Percentiles rank a stretch among this genome's conserved stretches.
These are phyloP conservation scores for Odocoileus hemionus DNA, from an alignment of 2,113 vertebrate genomes.

Conservation along the genomic window DNA sequence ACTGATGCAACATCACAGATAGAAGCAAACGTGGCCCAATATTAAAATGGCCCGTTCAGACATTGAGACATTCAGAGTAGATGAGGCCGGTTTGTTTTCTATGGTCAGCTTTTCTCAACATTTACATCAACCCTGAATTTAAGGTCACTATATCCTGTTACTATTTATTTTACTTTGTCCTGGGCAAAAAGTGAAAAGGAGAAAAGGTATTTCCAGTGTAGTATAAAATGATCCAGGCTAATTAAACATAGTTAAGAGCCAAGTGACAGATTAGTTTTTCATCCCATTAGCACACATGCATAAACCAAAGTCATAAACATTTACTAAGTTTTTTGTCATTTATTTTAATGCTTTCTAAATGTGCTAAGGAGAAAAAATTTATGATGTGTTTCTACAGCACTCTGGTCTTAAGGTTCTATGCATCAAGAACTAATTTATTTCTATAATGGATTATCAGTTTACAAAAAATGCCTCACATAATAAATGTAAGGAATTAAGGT, in stretches of 20 bases:
- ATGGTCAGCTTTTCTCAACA: neutral
- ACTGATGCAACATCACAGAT: neutral
- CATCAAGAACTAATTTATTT: conserved; percentile 76
- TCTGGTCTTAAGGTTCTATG: conserved; percentile 73
- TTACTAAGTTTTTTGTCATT: conserved; percentile 70
- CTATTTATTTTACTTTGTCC: neutral
- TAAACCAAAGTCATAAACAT: conserved; percentile 75
- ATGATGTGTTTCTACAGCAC: conserved; percentile 69
- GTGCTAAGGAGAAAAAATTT: conserved; percentile 71
- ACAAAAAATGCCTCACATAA: conserved; percentile 56
- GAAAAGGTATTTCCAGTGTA: neutral
- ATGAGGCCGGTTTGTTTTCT: neutral
- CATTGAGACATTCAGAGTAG: conserved; percentile 16
- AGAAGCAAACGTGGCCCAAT: neutral
- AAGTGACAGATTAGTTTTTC: conserved; percentile 67
- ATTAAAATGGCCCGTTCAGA: neutral
- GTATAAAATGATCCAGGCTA: conserved; percentile 27
- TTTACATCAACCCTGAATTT: neutral
- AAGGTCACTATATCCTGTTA: neutral
- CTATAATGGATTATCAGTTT: conserved; percentile 70
- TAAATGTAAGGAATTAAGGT: conserved; percentile 60
- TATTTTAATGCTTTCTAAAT: conserved; percentile 77
- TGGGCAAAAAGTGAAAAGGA: conserved; percentile 7
- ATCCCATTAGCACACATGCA: conserved; percentile 60
- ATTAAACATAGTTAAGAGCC: conserved; percentile 69